Conservation (phyloP, 2,797 vertebrate species). For the Prionace glauca region DNA sequence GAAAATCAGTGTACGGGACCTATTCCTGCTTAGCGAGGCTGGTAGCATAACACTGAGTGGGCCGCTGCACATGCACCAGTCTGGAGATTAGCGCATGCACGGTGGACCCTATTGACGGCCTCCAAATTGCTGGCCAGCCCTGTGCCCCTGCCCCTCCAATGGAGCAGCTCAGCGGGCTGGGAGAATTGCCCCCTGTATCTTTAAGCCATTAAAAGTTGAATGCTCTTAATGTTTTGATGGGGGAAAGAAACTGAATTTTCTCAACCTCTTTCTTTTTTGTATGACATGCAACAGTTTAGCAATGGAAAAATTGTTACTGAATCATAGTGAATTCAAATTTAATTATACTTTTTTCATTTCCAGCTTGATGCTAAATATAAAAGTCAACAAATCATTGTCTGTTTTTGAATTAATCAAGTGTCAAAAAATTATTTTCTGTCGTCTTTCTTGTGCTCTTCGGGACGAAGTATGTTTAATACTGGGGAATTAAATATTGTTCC, state of each 20-base stretch:
- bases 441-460: neutral
- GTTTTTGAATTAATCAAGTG: neutral
- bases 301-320: neutral
- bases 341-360: neutral
- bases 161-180: too few species aligned
- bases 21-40: too few species aligned
- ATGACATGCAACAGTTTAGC: neutral
- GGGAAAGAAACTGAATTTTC: neutral
- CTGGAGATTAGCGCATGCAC: too few species aligned
- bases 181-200: too few species aligned
- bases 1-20: too few species aligned
- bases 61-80: too few species aligned
- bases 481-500: neutral
- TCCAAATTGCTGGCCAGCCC: too few species aligned
- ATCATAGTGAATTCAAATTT: neutral
- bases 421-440: neutral
- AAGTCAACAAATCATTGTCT: neutral
- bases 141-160: too few species aligned
- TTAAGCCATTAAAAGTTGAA: too few species aligned
- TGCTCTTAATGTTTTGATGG: neutral
- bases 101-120: too few species aligned
- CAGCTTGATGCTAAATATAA: neutral
- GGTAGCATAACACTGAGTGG: too few species aligned
- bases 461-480: constrained; percentile 6
- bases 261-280: neutral